Percentiles rank a stretch among this genome's conserved stretches.
These are phyloP conservation scores for Olivierus martensii DNA, from an alignment of 1,140 invertebrate species.

Conservation along the genomic window DNA sequence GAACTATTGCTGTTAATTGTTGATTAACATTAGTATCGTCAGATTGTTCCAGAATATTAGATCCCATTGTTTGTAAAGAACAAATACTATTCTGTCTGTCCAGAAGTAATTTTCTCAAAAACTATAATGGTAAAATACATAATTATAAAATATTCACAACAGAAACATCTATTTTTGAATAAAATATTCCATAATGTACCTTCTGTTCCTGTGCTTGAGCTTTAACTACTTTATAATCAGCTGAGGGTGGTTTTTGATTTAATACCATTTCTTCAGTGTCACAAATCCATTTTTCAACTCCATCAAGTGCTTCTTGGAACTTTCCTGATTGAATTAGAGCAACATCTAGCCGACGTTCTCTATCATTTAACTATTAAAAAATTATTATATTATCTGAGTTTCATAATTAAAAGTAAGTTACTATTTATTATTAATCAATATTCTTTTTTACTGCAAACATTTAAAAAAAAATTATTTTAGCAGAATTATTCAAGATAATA, in stretches of 20 bases:
- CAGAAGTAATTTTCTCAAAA: slow-evolving; percentile 88
- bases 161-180: too few relatives aligned
- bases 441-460: background rate
- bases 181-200: too few relatives aligned
- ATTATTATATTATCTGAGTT: background rate
- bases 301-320: slow-evolving; percentile 87
- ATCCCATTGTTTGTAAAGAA: slow-evolving; percentile 66
- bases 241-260: slow-evolving; percentile 90
- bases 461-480: background rate
- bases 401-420: too few relatives aligned
- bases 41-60: too few relatives aligned
- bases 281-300: slow-evolving; percentile 67
- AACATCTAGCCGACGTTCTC: slow-evolving; percentile 74
- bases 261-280: slow-evolving; percentile 92
- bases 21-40: too few relatives aligned
- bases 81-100: slow-evolving; percentile 88
- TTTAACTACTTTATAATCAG: slow-evolving; percentile 95
- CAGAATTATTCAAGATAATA: too few relatives aligned
- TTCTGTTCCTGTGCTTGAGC: slow-evolving; percentile 82
- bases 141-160: too few relatives aligned
- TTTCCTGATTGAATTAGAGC: slow-evolving; percentile 87
- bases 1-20: too few relatives aligned
- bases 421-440: too few relatives aligned
- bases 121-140: too few relatives aligned
- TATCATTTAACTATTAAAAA: slow-evolving; percentile 51